These are phyloP conservation scores for Scomber scombrus DNA, from an alignment of 2,113 vertebrate species.

Conservation along the genomic window DNA sequence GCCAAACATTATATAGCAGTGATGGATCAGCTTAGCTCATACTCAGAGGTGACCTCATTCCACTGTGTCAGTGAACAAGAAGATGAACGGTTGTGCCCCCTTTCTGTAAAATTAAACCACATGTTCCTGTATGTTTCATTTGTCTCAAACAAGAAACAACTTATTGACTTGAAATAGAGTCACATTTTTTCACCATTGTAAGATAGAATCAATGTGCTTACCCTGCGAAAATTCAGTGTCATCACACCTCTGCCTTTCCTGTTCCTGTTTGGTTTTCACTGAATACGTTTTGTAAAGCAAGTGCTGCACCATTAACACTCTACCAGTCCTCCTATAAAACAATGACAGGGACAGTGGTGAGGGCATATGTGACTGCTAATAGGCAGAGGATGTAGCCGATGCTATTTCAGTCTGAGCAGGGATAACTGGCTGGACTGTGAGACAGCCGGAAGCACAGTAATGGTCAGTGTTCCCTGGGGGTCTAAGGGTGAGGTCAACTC, in stretches of 20 bases:
- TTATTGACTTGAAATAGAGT: neutral
- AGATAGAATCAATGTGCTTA: neutral
- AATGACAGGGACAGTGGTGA: constrained; percentile 50
- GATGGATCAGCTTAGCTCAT: neutral
- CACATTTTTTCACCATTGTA: neutral
- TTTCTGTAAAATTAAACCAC: neutral
- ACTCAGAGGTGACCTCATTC: constrained; percentile 31
- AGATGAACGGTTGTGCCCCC: neutral
- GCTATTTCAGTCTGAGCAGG: constrained; percentile 72
- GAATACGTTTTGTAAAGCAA: neutral
- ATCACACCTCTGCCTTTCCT: neutral
- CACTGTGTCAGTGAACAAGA: constrained; percentile 6
- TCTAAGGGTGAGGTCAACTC: constrained; percentile 72
- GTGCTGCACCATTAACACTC: constrained; percentile 44
- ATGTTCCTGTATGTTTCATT: neutral
- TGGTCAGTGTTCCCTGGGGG: constrained; percentile 73
- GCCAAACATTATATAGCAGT: neutral
- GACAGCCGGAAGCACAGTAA: constrained; percentile 68
- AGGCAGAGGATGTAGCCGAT: constrained; percentile 65
- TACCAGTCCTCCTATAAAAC: constrained; percentile 43
- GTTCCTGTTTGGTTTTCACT: constrained; percentile 9
- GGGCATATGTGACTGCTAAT: constrained; percentile 71
- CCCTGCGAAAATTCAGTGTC: neutral
- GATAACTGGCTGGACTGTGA: constrained; percentile 73
- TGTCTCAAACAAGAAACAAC: neutral